Conservation (phyloP, 2,888 invertebrate species). For the Flexamia atlantica region DNA sequence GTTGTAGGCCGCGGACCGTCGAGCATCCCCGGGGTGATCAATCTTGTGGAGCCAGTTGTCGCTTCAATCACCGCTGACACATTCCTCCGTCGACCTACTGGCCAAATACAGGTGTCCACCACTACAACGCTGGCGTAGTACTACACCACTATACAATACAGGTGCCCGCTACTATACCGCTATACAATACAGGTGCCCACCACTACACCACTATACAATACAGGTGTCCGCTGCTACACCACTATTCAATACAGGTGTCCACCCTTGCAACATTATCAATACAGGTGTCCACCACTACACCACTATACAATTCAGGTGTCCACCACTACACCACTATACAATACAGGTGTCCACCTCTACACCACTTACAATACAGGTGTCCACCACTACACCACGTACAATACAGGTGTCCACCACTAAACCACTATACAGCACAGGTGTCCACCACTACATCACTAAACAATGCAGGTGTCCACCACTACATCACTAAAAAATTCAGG, state of each 20-base stretch:
- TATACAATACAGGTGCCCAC: no score
- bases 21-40: constrained; percentile 37
- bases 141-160: background rate
- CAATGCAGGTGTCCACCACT: no score
- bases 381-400: background rate
- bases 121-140: background rate
- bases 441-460: no score
- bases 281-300: constrained; percentile 14
- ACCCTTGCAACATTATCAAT: background rate
- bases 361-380: no score
- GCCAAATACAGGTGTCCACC: constrained; percentile 27
- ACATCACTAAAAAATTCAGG: no score
- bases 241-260: no score
- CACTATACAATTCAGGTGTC: no score
- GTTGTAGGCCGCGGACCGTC: background rate
- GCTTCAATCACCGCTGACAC: constrained; percentile 43
- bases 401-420: constrained; percentile 16
- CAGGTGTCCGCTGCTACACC: background rate
- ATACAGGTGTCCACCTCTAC: constrained; percentile 18
- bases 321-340: background rate
- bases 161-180: background rate
- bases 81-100: constrained; percentile 44
- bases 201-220: background rate
- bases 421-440: no score
- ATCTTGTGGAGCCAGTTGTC: constrained; percentile 34